Evolutionary conservation across 2,113 vertebrate species (phyloP).

Genomic region (Sakesphorus luctuosus): DNA sequence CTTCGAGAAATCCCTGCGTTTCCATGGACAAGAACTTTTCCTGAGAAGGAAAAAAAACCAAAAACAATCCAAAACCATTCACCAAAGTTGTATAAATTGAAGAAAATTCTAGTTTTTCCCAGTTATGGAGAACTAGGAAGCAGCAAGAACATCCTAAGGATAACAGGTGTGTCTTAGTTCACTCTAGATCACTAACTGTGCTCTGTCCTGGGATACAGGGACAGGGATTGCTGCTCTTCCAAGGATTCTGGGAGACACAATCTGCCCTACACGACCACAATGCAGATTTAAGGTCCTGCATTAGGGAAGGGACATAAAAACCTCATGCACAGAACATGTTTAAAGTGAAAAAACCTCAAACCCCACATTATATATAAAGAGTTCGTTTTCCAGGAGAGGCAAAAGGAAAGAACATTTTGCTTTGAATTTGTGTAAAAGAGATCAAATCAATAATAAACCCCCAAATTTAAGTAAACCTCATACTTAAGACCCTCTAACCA

Average conservation of each 20-base stretch:
- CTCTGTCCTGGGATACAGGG: not conserved
- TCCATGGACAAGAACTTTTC: constrained; percentile 98
- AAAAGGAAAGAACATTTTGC: not conserved
- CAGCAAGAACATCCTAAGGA: not conserved
- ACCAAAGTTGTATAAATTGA: not conserved
- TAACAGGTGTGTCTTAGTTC: not conserved
- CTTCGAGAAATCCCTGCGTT: constrained; percentile 99
- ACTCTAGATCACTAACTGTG: not conserved
- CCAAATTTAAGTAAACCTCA: not conserved
- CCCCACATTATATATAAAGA: not conserved
- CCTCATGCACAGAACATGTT: not conserved
- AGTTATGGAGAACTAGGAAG: not conserved
- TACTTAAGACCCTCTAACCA: not conserved
- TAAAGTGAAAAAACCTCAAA: not conserved
- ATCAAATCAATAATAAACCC: not conserved
- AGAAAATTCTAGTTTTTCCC: not conserved
- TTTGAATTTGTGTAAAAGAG: not conserved
- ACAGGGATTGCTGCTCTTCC: not conserved
- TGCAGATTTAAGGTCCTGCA: not conserved
- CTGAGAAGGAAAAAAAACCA: constrained; percentile 66
- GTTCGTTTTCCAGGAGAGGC: not conserved
- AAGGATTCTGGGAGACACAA: not conserved
- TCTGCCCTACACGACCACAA: not conserved
- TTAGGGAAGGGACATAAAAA: not conserved
- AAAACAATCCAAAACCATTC: not conserved